Percentiles rank a stretch among this genome's conserved stretches.
phyloP scores from a whole-genome alignment of 2,888 invertebrate genomes.

The Oligia fasciuncula region DNA sequence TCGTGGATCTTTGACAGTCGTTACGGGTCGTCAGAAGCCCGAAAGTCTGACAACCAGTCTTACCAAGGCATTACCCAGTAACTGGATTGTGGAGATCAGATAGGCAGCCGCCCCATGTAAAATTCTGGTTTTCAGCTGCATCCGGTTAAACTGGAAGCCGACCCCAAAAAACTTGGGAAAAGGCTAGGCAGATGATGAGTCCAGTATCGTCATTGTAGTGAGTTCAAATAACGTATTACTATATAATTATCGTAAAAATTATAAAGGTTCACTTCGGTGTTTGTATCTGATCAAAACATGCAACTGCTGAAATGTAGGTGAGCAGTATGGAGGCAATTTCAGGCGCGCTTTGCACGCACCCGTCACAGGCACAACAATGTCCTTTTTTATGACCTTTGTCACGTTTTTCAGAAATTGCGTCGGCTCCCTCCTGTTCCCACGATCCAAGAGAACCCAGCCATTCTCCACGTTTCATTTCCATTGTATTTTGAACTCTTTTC shows the following conservation, averaged over 20 bases:
- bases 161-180: too few relatives aligned
- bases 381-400: constrained; percentile 81
- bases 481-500: constrained; percentile 68
- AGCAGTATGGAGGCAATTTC: constrained; percentile 46
- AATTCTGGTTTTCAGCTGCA: too few relatives aligned
- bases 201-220: neutral
- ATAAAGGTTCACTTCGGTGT: constrained; percentile 2
- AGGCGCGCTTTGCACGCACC: constrained; percentile 58
- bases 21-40: too few relatives aligned
- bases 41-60: too few relatives aligned
- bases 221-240: neutral
- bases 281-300: constrained; percentile 37
- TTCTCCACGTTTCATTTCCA: constrained; percentile 45
- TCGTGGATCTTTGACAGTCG: too few relatives aligned
- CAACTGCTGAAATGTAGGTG: constrained; percentile 47
- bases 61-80: too few relatives aligned
- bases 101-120: too few relatives aligned
- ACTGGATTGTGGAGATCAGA: too few relatives aligned
- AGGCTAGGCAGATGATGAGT: too few relatives aligned
- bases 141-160: too few relatives aligned
- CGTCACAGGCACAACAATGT: constrained; percentile 64
- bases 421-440: constrained; percentile 67
- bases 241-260: neutral
- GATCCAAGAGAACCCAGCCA: constrained; percentile 69
- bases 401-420: constrained; percentile 80